phyloP scores from a whole-genome alignment of 64 coral and sea anemone species.

The Cladopsammia gracilis region DNA sequence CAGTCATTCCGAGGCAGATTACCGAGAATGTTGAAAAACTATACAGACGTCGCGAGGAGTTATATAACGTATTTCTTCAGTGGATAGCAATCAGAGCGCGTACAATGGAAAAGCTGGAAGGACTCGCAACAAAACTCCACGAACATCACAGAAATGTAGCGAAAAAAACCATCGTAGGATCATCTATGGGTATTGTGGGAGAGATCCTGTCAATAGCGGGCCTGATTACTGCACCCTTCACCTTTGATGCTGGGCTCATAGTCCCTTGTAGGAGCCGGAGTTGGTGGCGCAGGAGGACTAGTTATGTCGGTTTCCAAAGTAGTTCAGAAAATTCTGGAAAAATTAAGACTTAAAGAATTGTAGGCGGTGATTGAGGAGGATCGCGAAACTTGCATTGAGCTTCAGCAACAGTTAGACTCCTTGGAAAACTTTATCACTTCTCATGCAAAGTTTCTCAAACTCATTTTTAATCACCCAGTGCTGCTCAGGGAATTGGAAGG shows the following conservation, averaged over 20 bases:
- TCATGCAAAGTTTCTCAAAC: neutral
- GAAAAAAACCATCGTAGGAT: conserved; percentile 29
- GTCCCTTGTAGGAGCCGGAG: conserved; percentile 34
- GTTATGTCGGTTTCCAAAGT: conserved; percentile 45
- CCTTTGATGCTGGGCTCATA: conserved; percentile 33
- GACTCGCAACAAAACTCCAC: conserved; percentile 35
- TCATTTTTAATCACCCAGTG: neutral
- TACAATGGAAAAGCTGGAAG: neutral
- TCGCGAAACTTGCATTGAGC: neutral
- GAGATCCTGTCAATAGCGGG: conserved; percentile 28
- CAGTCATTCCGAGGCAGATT: conserved; percentile 14
- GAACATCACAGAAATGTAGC: conserved; percentile 53
- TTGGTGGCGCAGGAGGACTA: conserved; percentile 55
- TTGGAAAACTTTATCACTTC: conserved; percentile 6
- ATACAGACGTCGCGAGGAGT: neutral
- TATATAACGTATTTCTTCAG: neutral
- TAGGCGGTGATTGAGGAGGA: conserved; percentile 30
- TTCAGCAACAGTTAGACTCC: neutral
- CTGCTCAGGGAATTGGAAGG: conserved; percentile 8
- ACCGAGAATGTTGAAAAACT: conserved; percentile 12
- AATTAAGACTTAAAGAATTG: conserved; percentile 19
- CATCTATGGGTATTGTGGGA: conserved; percentile 10
- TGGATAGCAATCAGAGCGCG: conserved; percentile 40
- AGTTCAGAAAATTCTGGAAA: conserved; percentile 20
- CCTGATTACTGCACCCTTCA: conserved; percentile 59